These are phyloP conservation scores for Monopis laevigella DNA, from an alignment of 2,888 invertebrate species.

Conservation along the genomic window DNA sequence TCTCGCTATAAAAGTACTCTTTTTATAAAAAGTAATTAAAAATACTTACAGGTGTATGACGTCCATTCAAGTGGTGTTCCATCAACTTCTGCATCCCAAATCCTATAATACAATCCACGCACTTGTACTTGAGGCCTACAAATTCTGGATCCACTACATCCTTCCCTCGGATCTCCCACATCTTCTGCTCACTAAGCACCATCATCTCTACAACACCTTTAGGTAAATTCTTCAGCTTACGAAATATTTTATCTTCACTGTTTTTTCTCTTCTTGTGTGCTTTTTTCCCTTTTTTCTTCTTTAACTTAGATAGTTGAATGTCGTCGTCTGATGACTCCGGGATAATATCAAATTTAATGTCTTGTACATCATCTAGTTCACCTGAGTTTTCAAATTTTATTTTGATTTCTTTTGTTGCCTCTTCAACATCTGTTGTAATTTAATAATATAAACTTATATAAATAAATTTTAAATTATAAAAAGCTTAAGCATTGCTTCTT, in stretches of 20 bases:
- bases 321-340: slow-evolving; percentile 39
- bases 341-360: too few relatives aligned
- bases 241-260: not conserved
- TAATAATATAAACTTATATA: too few relatives aligned
- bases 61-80: slow-evolving; percentile 35
- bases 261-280: slow-evolving; percentile 4
- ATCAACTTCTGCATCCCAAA: slow-evolving; percentile 40
- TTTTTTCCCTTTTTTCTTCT: slow-evolving; percentile 25
- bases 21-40: too few relatives aligned
- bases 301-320: slow-evolving; percentile 37
- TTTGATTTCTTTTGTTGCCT: too few relatives aligned
- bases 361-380: too few relatives aligned
- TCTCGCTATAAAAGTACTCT: too few relatives aligned
- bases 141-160: slow-evolving; percentile 36
- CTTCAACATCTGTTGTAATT: too few relatives aligned
- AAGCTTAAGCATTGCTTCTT: too few relatives aligned
- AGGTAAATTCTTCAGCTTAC: slow-evolving; percentile 41
- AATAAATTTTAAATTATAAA: too few relatives aligned
- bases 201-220: slow-evolving; percentile 36
- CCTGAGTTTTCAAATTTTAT: too few relatives aligned
- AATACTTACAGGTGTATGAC: too few relatives aligned
- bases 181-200: slow-evolving; percentile 39
- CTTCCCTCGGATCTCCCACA: slow-evolving; percentile 30
- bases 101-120: slow-evolving; percentile 33
- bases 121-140: slow-evolving; percentile 31